Conservation (phyloP, 2,888 invertebrate species). For the Ditula angustiorana region DNA sequence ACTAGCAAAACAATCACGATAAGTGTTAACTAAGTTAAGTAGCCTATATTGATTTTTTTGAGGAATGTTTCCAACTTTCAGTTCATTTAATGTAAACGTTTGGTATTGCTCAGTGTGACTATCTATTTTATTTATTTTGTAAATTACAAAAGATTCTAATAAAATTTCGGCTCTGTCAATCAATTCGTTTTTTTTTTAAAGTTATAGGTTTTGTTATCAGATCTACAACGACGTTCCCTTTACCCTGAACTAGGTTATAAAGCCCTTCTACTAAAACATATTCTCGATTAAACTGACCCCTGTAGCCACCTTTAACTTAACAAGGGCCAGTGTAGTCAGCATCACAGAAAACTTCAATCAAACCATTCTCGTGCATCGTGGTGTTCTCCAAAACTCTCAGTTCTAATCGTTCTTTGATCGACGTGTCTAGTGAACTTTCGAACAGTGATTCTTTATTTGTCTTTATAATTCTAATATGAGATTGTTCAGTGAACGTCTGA, state of each 20-base stretch:
- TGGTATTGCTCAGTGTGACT: no score
- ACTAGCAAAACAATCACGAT: conserved; percentile 32
- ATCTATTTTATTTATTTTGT: not conserved
- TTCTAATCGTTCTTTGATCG: not conserved
- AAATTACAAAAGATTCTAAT: not conserved
- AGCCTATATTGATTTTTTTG: conserved; percentile 16
- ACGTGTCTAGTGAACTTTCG: not conserved
- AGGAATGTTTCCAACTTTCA: no score
- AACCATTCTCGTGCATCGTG: no score
- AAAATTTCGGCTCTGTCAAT: not conserved
- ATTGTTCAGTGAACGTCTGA: conserved; percentile 15
- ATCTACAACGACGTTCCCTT: not conserved
- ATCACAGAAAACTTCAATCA: no score
- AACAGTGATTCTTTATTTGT: conserved; percentile 6
- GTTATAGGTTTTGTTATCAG: not conserved
- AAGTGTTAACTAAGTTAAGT: conserved; percentile 9
- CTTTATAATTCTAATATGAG: conserved; percentile 1
- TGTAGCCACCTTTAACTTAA: no score
- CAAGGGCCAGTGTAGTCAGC: no score
- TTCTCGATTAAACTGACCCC: not conserved
- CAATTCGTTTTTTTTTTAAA: not conserved
- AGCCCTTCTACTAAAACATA: not conserved
- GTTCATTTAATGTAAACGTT: not conserved
- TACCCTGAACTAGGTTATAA: not conserved
- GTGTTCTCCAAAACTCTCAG: not conserved